Conservation (phyloP, 2,113 vertebrate genomes). For the Syngnathoides biaculeatus region DNA sequence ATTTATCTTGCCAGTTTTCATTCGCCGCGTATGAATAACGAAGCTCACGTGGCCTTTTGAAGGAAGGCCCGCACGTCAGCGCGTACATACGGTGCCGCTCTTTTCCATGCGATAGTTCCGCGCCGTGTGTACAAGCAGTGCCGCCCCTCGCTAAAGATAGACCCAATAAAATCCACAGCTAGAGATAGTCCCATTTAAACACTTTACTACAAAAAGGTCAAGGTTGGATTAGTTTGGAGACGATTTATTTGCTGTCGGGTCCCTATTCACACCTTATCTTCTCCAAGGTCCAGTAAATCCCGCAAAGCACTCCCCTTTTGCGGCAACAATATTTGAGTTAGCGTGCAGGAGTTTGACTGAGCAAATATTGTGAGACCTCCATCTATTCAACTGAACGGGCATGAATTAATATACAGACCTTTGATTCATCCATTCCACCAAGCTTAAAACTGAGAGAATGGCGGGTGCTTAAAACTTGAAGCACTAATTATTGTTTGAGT, state of each 20-base stretch:
- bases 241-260: neutral
- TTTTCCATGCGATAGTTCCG: constrained; percentile 19
- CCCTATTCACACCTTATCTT: constrained; percentile 1
- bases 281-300: constrained; percentile 1
- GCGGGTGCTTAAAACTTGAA: neutral
- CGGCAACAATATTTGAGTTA: neutral
- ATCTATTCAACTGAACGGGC: neutral
- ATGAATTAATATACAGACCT: neutral
- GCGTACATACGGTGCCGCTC: constrained; percentile 4
- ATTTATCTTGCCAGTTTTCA: constrained; percentile 51
- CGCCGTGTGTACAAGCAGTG: neutral
- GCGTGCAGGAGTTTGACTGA: neutral
- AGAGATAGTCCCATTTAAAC: neutral
- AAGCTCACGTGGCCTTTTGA: constrained; percentile 1
- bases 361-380: neutral
- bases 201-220: constrained; percentile 5
- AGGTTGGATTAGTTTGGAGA: constrained; percentile 3
- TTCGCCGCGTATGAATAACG: constrained; percentile 42
- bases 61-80: constrained; percentile 16
- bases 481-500: neutral
- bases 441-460: neutral
- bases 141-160: neutral
- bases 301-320: neutral
- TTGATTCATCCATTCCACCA: neutral
- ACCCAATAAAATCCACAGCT: neutral